A percentile compares a stretch with the other conserved stretches of the same genome.
Conservation (phyloP, 1,140 invertebrate genomes). For the Drosophila arawakana region DNA sequence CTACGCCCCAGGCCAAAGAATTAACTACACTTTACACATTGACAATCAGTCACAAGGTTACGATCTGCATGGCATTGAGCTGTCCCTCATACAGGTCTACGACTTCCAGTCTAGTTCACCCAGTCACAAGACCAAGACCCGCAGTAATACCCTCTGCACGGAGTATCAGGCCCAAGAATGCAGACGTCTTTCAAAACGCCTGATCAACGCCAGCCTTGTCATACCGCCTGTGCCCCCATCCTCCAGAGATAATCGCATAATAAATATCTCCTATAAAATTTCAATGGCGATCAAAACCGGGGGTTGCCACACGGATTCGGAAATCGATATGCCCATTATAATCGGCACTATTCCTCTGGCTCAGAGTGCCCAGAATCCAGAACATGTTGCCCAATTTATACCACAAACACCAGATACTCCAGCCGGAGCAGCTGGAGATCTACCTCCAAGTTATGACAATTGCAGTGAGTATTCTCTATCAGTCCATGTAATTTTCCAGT, state of each 20-base stretch:
- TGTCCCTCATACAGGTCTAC: conserved; percentile 28
- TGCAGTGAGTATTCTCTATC: conserved; percentile 52
- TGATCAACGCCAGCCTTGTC: conserved; percentile 58
- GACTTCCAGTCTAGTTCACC: conserved; percentile 59
- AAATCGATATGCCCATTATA: conserved; percentile 65
- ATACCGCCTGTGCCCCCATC: conserved; percentile 74
- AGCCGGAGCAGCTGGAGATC: conserved; percentile 48
- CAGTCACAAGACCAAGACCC: conserved; percentile 33
- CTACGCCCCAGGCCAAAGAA: conserved; percentile 73
- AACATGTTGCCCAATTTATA: conserved; percentile 55
- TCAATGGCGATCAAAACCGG: conserved; percentile 63
- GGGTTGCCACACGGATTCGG: conserved; percentile 58
- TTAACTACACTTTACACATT: conserved; percentile 64
- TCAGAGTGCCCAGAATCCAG: conserved; percentile 67
- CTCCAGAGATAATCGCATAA: conserved; percentile 82
- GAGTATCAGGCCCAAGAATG: conserved; percentile 54
- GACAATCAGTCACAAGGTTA: conserved; percentile 44
- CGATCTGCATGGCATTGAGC: too few species aligned
- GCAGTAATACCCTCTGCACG: conserved; percentile 40
- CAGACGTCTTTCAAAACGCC: conserved; percentile 61
- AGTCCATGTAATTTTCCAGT: background rate
- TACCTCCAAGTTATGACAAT: conserved; percentile 68
- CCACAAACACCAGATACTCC: conserved; percentile 71
- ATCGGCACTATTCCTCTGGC: conserved; percentile 74
- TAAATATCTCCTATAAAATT: conserved; percentile 57